Evolutionary conservation across 2,888 invertebrate genomes (phyloP).

Genomic region (Leptopilina myrica): DNA sequence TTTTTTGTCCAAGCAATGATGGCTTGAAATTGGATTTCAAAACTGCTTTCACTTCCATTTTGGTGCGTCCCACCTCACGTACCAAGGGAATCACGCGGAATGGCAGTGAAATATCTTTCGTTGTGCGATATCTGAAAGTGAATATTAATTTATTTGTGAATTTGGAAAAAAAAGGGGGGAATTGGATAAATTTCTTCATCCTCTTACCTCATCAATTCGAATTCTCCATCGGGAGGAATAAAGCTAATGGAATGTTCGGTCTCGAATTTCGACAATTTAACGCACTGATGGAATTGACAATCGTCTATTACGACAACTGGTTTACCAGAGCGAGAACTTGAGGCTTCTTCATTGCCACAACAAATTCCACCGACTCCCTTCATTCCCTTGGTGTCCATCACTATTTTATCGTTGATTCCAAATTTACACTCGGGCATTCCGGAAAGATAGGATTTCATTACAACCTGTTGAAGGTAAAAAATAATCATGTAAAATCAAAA

Average conservation of each 20-base stretch:
- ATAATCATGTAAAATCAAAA: neutral
- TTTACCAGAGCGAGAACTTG: slow-evolving; percentile 93
- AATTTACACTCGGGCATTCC: slow-evolving; percentile 99
- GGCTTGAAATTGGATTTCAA: slow-evolving; percentile 99
- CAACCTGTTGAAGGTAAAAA: slow-evolving; percentile 80
- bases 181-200: slow-evolving; percentile 74
- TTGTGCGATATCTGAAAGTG: slow-evolving; percentile 91
- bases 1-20: slow-evolving; percentile 97
- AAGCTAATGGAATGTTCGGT: slow-evolving; percentile 99
- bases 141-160: too few relatives aligned
- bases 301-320: slow-evolving; percentile 99
- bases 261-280: slow-evolving; percentile 99
- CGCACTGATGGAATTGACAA: slow-evolving; percentile 99
- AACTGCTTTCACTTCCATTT: slow-evolving; percentile 99
- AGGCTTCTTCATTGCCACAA: slow-evolving; percentile 81
- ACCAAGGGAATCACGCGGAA: slow-evolving; percentile 99
- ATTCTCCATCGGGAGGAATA: slow-evolving; percentile 99
- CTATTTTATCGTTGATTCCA: slow-evolving; percentile 99
- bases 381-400: slow-evolving; percentile 96
- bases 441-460: slow-evolving; percentile 99
- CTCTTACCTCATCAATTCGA: slow-evolving; percentile 98
- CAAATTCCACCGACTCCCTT: slow-evolving; percentile 80
- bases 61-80: slow-evolving; percentile 97
- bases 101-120: slow-evolving; percentile 99
- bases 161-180: too few relatives aligned